Evolutionary conservation across 2,888 invertebrate genomes (phyloP).

Genomic region (Gymnocheta viridis): DNA sequence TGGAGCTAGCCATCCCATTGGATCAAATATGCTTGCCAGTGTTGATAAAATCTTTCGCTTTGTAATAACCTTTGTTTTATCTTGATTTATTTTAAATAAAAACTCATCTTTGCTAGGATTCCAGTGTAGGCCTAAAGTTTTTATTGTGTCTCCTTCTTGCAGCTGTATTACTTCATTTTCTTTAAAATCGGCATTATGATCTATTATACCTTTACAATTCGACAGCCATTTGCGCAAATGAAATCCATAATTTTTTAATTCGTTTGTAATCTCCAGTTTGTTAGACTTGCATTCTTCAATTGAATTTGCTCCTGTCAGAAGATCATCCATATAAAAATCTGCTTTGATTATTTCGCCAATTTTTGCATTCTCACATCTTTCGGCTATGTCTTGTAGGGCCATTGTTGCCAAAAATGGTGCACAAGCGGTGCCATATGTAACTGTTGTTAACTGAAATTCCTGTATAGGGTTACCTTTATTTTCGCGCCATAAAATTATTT

Average conservation of each 20-base stretch:
- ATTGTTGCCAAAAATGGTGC: too few species aligned
- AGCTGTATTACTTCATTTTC: too few species aligned
- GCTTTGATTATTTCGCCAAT: too few species aligned
- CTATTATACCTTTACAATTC: neutral
- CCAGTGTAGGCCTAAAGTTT: neutral
- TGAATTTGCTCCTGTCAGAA: neutral
- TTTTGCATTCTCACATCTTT: too few species aligned
- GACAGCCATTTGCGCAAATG: neutral
- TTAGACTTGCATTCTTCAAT: neutral
- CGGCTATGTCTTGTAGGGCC: too few species aligned
- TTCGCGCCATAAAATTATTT: too few species aligned
- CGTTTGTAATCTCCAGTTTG: neutral
- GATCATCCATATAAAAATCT: too few species aligned
- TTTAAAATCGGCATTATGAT: too few species aligned
- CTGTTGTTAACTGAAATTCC: too few species aligned
- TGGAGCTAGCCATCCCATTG: slow-evolving; percentile 36
- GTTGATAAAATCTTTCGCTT: neutral
- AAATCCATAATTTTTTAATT: slow-evolving; percentile 3
- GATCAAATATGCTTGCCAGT: slow-evolving; percentile 41
- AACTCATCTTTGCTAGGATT: neutral
- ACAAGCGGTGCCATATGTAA: too few species aligned
- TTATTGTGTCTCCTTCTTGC: too few species aligned
- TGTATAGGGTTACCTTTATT: too few species aligned
- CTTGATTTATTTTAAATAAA: neutral
- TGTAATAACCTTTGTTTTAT: neutral